Evolutionary conservation across 2,888 invertebrate genomes (phyloP), one percentile per base, ranked within the genome.

Genomic region (Blastobasis lacticolella): DNA sequence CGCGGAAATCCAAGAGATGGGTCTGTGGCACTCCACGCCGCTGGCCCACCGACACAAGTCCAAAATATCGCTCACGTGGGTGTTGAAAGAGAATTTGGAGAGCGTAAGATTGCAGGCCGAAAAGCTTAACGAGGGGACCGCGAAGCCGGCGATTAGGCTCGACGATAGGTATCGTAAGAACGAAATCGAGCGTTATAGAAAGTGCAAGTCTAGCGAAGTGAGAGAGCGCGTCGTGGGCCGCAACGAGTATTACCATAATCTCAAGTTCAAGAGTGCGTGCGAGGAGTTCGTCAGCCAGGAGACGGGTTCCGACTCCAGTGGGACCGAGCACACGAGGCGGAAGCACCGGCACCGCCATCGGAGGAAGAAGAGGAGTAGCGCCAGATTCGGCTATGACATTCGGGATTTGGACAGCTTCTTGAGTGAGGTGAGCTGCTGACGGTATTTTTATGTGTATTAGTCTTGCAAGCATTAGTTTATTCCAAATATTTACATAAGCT

Each of bases 321-420:
- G 74, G 1, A 78, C 86, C 4, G 87, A 89, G 56, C 77, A 83
- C 45, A 67, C 71, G 10, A 75, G 81, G 58, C 81, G 70, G 58
- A 84, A 82, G 58, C 89, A 90, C 58, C 81, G 81, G 51, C 89
- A 90, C 61, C 78, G 86, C 23, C 89, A 89, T 57, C 73, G 80
- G 54, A 78, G 78, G 62, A 82, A 79, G 80, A 87, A 81, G 68
- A 73, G 66, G 54, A 69, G 66, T 44, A 72, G 59, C 42, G 69
- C 71, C 40, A 85, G 79, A 68, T 94, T 95, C 64, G 95, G 95
- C 49, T 95, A 95, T 65, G 94, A 95, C 61, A 95, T 95, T 48
- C 90, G 91, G 56, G 94, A 95, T 75, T 90, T 95, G 56, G 94
- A 95, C 71, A 92, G 92, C 56, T 95, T 95, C 73, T 87, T 95